These are phyloP conservation scores for Oreamnos americanus DNA, from an alignment of 2,113 vertebrate genomes.

Conservation along the genomic window DNA sequence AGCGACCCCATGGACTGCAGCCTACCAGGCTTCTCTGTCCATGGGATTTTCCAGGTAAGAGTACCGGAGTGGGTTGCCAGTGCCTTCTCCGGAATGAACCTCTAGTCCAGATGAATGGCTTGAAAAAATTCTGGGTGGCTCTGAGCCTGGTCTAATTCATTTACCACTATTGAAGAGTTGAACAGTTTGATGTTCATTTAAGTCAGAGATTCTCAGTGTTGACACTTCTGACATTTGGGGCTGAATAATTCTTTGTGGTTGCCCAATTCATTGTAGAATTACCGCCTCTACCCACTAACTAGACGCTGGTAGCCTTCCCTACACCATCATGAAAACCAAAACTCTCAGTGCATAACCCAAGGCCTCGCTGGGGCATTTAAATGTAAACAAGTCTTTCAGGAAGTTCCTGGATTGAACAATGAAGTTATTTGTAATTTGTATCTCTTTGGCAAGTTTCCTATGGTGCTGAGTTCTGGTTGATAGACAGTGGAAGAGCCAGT, in stretches of 20 bases:
- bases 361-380: not conserved
- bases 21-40: too few relatives aligned
- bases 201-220: not conserved
- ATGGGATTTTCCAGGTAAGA: too few relatives aligned
- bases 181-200: not conserved
- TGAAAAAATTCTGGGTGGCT: not conserved
- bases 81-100: fast-evolving
- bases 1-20: too few relatives aligned
- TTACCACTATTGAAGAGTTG: not conserved
- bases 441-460: not conserved
- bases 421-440: not conserved
- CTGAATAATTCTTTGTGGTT: not conserved
- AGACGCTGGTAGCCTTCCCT: not conserved
- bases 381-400: not conserved
- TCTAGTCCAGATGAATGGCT: not conserved
- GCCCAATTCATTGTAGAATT: not conserved
- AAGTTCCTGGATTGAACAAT: not conserved
- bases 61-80: too few relatives aligned
- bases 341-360: not conserved
- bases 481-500: not conserved
- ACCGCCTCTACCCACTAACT: not conserved
- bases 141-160: not conserved
- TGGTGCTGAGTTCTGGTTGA: not conserved
- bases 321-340: not conserved
- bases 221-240: not conserved